These are phyloP conservation scores for Dissostichus mawsoni DNA, from an alignment of 2,113 vertebrate genomes.

Conservation along the genomic window DNA sequence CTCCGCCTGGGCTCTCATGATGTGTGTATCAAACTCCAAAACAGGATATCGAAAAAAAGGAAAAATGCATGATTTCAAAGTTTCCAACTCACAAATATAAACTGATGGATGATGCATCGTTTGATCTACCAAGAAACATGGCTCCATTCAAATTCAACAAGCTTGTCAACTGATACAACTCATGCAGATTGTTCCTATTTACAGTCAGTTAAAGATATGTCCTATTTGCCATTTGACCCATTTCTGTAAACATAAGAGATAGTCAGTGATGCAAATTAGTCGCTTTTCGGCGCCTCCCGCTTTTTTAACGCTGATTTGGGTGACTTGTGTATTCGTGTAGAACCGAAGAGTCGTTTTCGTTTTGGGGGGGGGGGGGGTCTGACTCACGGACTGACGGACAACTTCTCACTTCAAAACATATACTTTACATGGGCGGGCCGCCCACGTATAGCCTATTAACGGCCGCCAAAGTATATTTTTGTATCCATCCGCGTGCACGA, in stretches of 20 bases:
- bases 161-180: background rate
- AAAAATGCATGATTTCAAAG: background rate
- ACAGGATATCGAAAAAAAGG: background rate
- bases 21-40: slow-evolving; percentile 6
- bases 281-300: too few species aligned
- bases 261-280: too few species aligned
- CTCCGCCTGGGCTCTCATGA: background rate
- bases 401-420: too few species aligned
- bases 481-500: too few species aligned
- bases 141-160: background rate
- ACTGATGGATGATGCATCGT: slow-evolving; percentile 9
- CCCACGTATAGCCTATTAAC: too few species aligned
- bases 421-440: too few species aligned
- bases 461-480: too few species aligned
- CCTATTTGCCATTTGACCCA: slow-evolving; percentile 16
- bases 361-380: too few species aligned
- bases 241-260: background rate
- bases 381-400: too few species aligned
- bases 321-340: too few species aligned
- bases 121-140: background rate
- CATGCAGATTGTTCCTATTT: background rate
- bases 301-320: too few species aligned
- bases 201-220: background rate
- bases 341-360: too few species aligned
- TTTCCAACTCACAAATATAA: background rate